phyloP scores from a whole-genome alignment of 2,888 invertebrate species.

The Agonopterix subpropinquella region DNA sequence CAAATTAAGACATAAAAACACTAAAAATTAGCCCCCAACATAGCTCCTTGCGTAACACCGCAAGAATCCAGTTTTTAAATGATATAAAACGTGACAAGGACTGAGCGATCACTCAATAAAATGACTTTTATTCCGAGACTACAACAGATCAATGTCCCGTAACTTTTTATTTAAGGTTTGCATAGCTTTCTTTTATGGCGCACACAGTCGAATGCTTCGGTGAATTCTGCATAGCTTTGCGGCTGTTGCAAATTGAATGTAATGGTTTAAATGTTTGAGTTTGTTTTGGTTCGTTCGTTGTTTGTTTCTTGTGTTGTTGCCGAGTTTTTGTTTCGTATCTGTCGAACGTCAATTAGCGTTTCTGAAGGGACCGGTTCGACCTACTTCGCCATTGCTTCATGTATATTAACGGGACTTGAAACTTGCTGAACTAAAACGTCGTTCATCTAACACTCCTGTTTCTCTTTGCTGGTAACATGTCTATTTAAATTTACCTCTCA shows the following conservation, averaged over 20 bases:
- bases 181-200: conserved; percentile 43
- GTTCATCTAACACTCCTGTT: conserved; percentile 26
- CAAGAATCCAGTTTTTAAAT: conserved; percentile 43
- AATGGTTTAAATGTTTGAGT: conserved; percentile 27
- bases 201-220: conserved; percentile 43
- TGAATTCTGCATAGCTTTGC: conserved; percentile 36
- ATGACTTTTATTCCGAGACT: conserved; percentile 60
- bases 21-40: conserved; percentile 22
- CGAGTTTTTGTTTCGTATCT: conserved; percentile 31
- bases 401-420: conserved; percentile 40
- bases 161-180: conserved; percentile 41
- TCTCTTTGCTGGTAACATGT: conserved; percentile 27
- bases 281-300: conserved; percentile 25
- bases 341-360: conserved; percentile 65
- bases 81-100: conserved; percentile 62
- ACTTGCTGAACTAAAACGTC: conserved; percentile 25
- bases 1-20: conserved; percentile 42
- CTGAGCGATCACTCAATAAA: conserved; percentile 63
- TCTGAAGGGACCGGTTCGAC: conserved; percentile 50
- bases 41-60: conserved; percentile 46
- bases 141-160: conserved; percentile 62
- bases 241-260: conserved; percentile 40
- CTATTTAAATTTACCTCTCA: conserved; percentile 25
- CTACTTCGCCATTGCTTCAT: conserved; percentile 38
- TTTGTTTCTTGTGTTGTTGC: conserved; percentile 31